These are phyloP conservation scores for Lichenostomus cassidix DNA, from an alignment of 2,113 vertebrate species.

Conservation along the genomic window DNA sequence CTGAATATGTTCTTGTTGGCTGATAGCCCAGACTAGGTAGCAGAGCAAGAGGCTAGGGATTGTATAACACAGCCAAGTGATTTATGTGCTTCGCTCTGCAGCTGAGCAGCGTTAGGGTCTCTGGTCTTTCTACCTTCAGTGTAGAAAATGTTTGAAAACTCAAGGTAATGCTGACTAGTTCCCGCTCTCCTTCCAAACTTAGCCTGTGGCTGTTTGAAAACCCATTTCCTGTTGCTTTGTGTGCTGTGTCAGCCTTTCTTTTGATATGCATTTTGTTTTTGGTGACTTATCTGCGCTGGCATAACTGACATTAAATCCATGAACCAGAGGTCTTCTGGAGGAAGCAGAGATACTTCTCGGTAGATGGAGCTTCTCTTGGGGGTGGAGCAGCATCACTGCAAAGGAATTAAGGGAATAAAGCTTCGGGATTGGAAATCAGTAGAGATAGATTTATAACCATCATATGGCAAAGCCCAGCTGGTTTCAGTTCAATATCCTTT, in stretches of 20 bases:
- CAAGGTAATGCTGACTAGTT: background rate
- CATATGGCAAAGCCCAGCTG: background rate
- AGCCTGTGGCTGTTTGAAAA: background rate
- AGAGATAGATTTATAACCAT: background rate
- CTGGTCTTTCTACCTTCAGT: background rate
- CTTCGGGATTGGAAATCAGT: background rate
- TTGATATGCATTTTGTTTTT: background rate
- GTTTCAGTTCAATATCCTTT: background rate
- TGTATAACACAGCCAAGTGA: background rate
- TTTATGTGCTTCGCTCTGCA: background rate
- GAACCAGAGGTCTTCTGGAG: background rate
- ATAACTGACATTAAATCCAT: background rate
- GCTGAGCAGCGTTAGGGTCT: background rate
- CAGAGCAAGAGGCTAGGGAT: background rate
- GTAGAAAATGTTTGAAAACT: background rate
- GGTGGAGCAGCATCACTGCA: rapidly evolving
- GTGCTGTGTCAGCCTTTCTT: background rate
- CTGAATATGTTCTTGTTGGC: constrained; percentile 32
- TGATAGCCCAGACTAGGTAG: background rate
- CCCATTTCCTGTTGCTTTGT: background rate
- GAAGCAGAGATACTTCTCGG: background rate
- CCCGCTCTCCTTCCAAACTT: background rate
- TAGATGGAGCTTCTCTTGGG: background rate
- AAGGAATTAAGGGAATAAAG: background rate
- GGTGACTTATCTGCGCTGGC: background rate